Conservation (phyloP, 2,797 vertebrate species). For the Glossophaga mutica region DNA sequence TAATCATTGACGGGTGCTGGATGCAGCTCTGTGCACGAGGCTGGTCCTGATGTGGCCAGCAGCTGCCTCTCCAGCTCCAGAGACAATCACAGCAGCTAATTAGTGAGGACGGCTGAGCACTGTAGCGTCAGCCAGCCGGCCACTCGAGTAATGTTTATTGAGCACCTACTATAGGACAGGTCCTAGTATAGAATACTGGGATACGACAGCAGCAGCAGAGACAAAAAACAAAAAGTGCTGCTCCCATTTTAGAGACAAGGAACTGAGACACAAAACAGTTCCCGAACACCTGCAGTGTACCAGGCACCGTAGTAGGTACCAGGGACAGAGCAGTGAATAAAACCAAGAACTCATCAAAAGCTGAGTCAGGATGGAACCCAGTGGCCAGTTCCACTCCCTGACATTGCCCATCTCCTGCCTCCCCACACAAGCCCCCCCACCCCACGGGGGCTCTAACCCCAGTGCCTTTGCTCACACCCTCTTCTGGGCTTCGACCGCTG, state of each 20-base stretch:
- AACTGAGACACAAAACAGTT: background rate
- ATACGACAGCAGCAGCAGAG: background rate
- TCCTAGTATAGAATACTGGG: background rate
- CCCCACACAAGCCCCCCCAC: accelerated
- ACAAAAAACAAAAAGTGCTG: background rate
- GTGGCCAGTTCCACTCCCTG: accelerated
- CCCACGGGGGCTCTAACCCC: accelerated
- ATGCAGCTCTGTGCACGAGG: background rate
- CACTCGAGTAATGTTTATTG: background rate
- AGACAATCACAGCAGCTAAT: background rate
- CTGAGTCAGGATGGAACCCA: background rate
- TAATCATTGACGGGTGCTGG: background rate
- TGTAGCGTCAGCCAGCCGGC: background rate
- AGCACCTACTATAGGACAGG: background rate
- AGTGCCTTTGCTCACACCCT: background rate
- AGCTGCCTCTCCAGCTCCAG: background rate
- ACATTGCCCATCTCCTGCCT: background rate
- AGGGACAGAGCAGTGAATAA: background rate
- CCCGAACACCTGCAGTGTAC: background rate
- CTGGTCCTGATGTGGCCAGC: accelerated
- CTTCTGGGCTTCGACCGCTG: background rate
- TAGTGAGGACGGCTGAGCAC: background rate
- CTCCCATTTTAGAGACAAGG: background rate
- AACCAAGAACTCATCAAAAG: background rate
- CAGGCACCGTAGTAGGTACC: background rate